These are phyloP conservation scores for Agrotis exclamationis DNA, from an alignment of 2,888 invertebrate genomes.

Conservation along the genomic window DNA sequence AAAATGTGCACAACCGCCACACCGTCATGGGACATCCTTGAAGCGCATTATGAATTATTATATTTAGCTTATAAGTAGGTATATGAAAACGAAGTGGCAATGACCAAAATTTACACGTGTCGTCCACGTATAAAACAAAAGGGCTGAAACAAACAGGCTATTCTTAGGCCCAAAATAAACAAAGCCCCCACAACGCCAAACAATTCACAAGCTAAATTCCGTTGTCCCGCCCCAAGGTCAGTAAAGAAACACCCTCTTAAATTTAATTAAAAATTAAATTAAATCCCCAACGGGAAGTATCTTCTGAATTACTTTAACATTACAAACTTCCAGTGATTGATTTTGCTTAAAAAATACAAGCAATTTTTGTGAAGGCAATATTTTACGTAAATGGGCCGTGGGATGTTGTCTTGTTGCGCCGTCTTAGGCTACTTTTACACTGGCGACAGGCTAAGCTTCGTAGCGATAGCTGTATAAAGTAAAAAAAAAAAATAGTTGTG, in stretches of 20 bases:
- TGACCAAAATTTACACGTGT: neutral
- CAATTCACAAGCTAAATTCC: conserved; percentile 19
- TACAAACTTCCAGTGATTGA: conserved; percentile 51
- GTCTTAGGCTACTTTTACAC: neutral
- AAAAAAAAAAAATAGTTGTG: too few relatives aligned
- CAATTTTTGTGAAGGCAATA: conserved; percentile 40
- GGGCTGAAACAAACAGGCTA: neutral
- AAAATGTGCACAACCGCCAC: too few relatives aligned
- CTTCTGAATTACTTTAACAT: conserved; percentile 40
- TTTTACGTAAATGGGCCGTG: conserved; percentile 54
- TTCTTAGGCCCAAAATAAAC: conserved; percentile 14
- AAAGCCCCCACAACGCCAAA: conserved; percentile 27
- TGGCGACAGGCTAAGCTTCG: too few relatives aligned
- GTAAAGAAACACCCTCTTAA: conserved; percentile 51
- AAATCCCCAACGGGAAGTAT: conserved; percentile 35
- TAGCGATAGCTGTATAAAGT: too few relatives aligned
- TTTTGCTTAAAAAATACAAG: conserved; percentile 44
- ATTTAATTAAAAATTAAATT: conserved; percentile 58
- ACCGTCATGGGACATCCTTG: too few relatives aligned
- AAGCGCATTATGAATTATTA: too few relatives aligned
- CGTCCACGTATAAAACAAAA: neutral
- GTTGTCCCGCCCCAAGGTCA: conserved; percentile 26
- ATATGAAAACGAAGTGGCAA: neutral
- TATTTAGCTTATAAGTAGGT: too few relatives aligned
- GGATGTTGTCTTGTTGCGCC: conserved; percentile 45